Percentiles rank a stretch among this genome's conserved stretches.
These are phyloP conservation scores for Amaurobius ferox DNA, from an alignment of 2,888 invertebrate species.

Conservation along the genomic window DNA sequence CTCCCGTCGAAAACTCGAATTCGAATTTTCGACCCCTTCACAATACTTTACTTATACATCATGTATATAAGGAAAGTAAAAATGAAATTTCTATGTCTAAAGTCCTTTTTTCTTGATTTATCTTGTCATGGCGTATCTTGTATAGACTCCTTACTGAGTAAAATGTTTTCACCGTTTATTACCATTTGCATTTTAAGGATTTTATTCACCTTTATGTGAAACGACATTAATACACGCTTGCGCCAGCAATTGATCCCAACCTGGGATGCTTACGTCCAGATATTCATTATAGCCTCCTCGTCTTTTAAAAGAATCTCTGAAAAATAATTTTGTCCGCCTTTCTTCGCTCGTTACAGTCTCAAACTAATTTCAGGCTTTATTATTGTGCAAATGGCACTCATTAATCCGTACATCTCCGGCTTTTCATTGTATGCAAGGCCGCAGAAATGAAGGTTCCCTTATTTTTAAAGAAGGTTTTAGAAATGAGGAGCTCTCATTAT, in stretches of 20 bases:
- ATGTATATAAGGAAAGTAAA: too few relatives aligned
- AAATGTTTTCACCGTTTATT: too few relatives aligned
- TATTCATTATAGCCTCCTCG: background rate
- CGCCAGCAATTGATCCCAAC: conserved; percentile 5
- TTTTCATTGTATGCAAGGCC: conserved; percentile 14
- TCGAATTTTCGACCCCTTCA: too few relatives aligned
- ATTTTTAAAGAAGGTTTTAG: conserved; percentile 8
- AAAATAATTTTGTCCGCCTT: conserved; percentile 43
- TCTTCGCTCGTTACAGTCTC: conserved; percentile 38
- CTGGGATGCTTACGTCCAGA: background rate
- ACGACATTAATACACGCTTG: background rate
- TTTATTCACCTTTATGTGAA: conserved; percentile 6
- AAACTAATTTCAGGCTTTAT: conserved; percentile 68
- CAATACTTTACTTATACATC: too few relatives aligned
- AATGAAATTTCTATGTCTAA: too few relatives aligned
- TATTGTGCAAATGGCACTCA: conserved; percentile 69
- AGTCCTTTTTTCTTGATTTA: too few relatives aligned
- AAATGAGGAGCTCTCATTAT: conserved; percentile 2
- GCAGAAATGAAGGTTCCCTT: conserved; percentile 7
- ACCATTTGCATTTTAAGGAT: too few relatives aligned
- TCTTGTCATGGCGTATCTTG: too few relatives aligned
- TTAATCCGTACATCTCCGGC: conserved; percentile 38
- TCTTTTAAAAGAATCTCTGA: conserved; percentile 2
- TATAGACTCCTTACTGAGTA: too few relatives aligned
- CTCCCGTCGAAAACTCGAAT: too few relatives aligned